Conservation (phyloP, 2,888 invertebrate genomes). For the Ptychoptera albimana region DNA sequence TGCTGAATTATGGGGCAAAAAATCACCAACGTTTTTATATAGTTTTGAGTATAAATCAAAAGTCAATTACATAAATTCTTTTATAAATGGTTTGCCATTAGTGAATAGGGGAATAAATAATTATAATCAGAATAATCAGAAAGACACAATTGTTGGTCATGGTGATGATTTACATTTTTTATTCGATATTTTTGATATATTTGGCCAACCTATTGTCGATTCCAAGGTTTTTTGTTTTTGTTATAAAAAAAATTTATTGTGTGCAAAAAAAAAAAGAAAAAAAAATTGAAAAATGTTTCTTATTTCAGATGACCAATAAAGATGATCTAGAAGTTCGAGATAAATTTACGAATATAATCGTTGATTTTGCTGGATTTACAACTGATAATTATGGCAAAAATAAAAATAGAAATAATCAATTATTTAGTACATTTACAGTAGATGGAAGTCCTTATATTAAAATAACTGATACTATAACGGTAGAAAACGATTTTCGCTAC, state of each 20-base stretch:
- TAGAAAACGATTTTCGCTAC: slow-evolving; percentile 31
- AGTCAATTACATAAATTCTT: slow-evolving; percentile 39
- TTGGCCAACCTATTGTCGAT: slow-evolving; percentile 37
- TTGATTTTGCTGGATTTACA: slow-evolving; percentile 40
- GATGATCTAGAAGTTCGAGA: slow-evolving; percentile 49
- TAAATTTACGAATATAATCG: slow-evolving; percentile 45
- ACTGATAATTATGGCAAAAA: slow-evolving; percentile 14
- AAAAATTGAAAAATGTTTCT: background rate
- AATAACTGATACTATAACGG: slow-evolving; percentile 32
- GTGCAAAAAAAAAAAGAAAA: too few relatives aligned
- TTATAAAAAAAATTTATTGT: too few relatives aligned
- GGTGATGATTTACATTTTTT: slow-evolving; percentile 59
- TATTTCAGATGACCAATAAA: slow-evolving; percentile 20
- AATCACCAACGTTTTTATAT: slow-evolving; percentile 50
- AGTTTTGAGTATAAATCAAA: slow-evolving; percentile 57
- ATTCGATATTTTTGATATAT: slow-evolving; percentile 46
- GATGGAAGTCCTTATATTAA: slow-evolving; percentile 37
- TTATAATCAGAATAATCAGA: slow-evolving; percentile 14
- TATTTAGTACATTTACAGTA: slow-evolving; percentile 22
- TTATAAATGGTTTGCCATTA: slow-evolving; percentile 48
- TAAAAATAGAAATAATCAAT: slow-evolving; percentile 28
- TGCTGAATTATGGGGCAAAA: slow-evolving; percentile 49
- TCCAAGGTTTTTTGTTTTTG: slow-evolving; percentile 17
- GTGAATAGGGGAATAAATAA: slow-evolving; percentile 32
- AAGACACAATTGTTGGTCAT: slow-evolving; percentile 37